Percentiles rank a stretch among this genome's conserved stretches.
Conservation (phyloP, 2,888 invertebrate genomes). For the Leptopterna dolabrata region DNA sequence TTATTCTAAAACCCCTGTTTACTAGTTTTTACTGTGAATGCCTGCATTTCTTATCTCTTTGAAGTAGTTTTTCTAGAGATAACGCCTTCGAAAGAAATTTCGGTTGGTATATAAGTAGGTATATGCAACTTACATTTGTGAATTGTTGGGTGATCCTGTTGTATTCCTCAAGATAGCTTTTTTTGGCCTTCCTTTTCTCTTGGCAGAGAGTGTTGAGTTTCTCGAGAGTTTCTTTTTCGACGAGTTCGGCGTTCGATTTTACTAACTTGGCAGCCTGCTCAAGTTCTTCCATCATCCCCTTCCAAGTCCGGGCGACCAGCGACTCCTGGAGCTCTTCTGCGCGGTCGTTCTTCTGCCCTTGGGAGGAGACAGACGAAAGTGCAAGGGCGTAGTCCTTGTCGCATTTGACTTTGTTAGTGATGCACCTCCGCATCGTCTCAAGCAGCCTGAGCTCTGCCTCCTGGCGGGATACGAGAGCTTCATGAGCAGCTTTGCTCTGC, state of each 20-base stretch:
- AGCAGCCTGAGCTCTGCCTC: constrained; percentile 92
- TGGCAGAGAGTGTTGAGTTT: constrained; percentile 82
- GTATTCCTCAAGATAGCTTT: constrained; percentile 90
- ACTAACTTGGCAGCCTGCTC: constrained; percentile 86
- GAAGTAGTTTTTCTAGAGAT: not conserved
- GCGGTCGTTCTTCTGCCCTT: constrained; percentile 86
- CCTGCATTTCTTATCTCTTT: too few relatives aligned
- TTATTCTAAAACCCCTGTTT: too few relatives aligned
- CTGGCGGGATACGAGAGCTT: constrained; percentile 88
- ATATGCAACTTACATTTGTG: constrained; percentile 74
- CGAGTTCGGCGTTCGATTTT: constrained; percentile 84
- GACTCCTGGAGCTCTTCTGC: constrained; percentile 78
- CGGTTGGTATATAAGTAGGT: too few relatives aligned
- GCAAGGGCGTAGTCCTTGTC: constrained; percentile 92
- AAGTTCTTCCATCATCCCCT: constrained; percentile 88
- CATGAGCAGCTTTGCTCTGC: constrained; percentile 80
- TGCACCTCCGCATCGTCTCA: constrained; percentile 90
- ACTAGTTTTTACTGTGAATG: too few relatives aligned
- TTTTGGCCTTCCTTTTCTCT: constrained; percentile 89
- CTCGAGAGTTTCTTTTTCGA: constrained; percentile 85
- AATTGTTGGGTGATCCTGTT: constrained; percentile 84
- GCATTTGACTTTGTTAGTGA: constrained; percentile 88
- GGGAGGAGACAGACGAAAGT: constrained; percentile 81
- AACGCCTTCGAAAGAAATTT: too few relatives aligned
- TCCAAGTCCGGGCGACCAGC: constrained; percentile 76